Evolutionary conservation across 2,797 vertebrate species (phyloP).

Genomic region (Lacerta agilis): DNA sequence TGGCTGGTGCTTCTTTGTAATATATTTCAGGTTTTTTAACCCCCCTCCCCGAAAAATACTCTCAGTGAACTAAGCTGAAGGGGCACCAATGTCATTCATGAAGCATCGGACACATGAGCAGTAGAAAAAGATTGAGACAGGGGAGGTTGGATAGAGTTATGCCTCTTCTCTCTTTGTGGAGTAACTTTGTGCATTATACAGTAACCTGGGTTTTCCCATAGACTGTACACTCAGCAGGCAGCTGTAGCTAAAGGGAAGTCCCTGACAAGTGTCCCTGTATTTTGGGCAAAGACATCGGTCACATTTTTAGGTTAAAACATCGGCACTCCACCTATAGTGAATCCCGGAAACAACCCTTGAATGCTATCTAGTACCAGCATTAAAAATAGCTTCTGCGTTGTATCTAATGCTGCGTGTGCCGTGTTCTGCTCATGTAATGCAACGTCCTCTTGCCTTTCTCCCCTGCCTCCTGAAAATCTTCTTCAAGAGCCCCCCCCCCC

Average conservation of each 20-base stretch:
- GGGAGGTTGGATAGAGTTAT: neutral
- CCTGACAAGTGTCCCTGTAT: neutral
- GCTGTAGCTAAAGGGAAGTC: neutral
- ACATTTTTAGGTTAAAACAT: neutral
- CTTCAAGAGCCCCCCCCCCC: too few species aligned
- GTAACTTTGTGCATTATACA: neutral
- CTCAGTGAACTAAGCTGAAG: constrained; percentile 22
- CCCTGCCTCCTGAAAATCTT: too few species aligned
- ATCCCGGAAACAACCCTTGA: neutral
- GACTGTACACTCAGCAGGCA: neutral
- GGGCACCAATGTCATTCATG: constrained; percentile 7
- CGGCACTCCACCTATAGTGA: neutral
- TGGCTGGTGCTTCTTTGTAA: constrained; percentile 13
- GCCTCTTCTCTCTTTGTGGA: neutral
- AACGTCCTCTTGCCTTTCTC: too few species aligned
- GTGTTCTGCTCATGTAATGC: too few species aligned
- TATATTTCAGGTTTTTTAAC: too few species aligned
- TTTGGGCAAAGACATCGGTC: neutral
- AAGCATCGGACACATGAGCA: neutral
- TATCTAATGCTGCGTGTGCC: neutral
- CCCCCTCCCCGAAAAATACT: too few species aligned
- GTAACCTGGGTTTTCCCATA: neutral
- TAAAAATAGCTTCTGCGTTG: neutral
- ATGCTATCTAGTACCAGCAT: neutral
- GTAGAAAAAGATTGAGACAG: neutral